phyloP scores from a whole-genome alignment of 2,888 invertebrate genomes.

The Nomada fabriciana region DNA sequence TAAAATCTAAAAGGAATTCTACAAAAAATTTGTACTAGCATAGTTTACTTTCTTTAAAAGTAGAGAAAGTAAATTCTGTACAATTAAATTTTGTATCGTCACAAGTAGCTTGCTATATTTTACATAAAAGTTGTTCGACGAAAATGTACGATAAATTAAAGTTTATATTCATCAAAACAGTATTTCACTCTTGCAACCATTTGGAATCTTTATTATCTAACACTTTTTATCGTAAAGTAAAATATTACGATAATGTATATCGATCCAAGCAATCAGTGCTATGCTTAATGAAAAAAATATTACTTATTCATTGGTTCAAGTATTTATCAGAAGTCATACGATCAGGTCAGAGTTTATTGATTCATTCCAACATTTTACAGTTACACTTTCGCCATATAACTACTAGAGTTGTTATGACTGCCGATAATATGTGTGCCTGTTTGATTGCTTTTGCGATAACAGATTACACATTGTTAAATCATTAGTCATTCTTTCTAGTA shows the following conservation, averaged over 20 bases:
- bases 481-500: constrained; percentile 4
- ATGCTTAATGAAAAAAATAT: constrained; percentile 2
- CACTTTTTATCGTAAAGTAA: constrained; percentile 2
- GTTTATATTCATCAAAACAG: constrained; percentile 1
- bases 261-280: constrained; percentile 35
- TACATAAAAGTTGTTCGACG: background rate
- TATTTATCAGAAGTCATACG: constrained; percentile 62
- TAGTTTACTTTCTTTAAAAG: constrained; percentile 27
- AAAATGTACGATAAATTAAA: constrained; percentile 3
- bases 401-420: constrained; percentile 46
- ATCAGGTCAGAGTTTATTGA: constrained; percentile 63
- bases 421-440: constrained; percentile 24
- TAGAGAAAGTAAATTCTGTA: constrained; percentile 22
- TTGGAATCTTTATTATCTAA: constrained; percentile 10
- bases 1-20: constrained; percentile 28
- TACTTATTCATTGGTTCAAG: constrained; percentile 44
- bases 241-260: constrained; percentile 17
- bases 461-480: constrained; percentile 27
- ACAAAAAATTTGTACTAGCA: constrained; percentile 25
- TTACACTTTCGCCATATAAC: constrained; percentile 25
- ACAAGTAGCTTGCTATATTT: background rate
- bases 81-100: constrained; percentile 5
- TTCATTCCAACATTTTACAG: constrained; percentile 45
- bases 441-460: constrained; percentile 32
- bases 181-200: constrained; percentile 27